A percentile compares a stretch with the other conserved stretches of the same genome.
These are phyloP conservation scores for Manis pentadactyla DNA, from an alignment of 2,797 vertebrate genomes.

Conservation along the genomic window DNA sequence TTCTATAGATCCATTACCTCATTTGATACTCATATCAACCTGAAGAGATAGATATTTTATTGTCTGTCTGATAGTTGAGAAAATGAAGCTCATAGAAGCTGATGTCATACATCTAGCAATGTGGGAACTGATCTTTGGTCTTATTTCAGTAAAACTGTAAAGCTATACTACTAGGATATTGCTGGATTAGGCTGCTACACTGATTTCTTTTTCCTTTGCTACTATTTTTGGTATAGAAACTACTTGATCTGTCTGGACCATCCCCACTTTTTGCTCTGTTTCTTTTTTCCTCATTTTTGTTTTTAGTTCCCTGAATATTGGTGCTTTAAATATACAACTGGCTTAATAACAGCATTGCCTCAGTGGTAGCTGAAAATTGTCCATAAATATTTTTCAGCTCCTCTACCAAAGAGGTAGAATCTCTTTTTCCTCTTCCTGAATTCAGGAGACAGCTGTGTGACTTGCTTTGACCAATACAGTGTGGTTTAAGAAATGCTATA, in stretches of 20 bases:
- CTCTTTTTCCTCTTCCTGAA: not conserved
- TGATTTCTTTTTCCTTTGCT: not conserved
- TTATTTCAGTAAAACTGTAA: not conserved
- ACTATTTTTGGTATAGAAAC: not conserved
- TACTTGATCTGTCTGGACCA: not conserved
- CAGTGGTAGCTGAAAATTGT: not conserved
- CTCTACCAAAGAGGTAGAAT: not conserved
- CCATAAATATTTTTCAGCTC: not conserved
- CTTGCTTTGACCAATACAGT: not conserved
- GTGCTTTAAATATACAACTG: not conserved
- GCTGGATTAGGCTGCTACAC: not conserved
- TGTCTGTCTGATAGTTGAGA: not conserved
- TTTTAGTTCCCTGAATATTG: not conserved
- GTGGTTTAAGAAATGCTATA: not conserved
- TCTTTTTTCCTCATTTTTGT: not conserved
- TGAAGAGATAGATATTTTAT: not conserved
- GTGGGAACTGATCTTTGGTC: not conserved
- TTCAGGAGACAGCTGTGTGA: not conserved
- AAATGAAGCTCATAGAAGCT: not conserved
- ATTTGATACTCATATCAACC: not conserved
- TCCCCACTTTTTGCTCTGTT: not conserved
- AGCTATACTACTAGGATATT: not conserved
- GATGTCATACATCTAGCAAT: not conserved
- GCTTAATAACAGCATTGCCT: not conserved
- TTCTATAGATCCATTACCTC: not conserved